Percentiles rank a stretch among this genome's conserved stretches.
Conservation (phyloP, 2,797 vertebrate genomes). For the Sebastes vulpes region DNA sequence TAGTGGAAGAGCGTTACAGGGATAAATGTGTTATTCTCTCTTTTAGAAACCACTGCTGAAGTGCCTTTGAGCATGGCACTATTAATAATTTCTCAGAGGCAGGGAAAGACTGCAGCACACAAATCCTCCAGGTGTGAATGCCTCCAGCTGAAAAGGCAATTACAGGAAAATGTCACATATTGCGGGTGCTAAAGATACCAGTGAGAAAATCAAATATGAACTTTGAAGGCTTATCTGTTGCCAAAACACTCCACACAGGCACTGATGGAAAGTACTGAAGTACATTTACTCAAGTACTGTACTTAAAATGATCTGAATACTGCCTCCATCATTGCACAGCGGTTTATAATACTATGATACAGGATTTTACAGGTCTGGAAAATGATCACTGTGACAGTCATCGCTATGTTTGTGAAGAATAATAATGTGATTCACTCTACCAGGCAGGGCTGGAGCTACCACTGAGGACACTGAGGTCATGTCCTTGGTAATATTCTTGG, state of each 20-base stretch:
- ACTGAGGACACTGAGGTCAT: background rate
- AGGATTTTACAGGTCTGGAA: background rate
- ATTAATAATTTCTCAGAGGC: background rate
- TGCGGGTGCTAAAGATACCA: background rate
- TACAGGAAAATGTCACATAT: slow-evolving; percentile 24
- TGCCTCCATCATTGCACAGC: background rate
- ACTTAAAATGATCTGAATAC: background rate
- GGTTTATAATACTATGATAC: background rate
- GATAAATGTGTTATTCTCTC: background rate
- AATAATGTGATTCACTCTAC: background rate
- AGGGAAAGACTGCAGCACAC: background rate
- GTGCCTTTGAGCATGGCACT: slow-evolving; percentile 12
- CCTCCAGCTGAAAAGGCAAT: slow-evolving; percentile 8
- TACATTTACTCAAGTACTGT: background rate
- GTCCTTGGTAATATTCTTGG: background rate
- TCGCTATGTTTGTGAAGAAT: background rate
- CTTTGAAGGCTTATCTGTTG: background rate
- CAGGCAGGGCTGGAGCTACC: background rate
- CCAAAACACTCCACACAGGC: background rate
- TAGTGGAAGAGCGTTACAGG: background rate
- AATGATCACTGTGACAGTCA: background rate
- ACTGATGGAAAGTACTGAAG: background rate
- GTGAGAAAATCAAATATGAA: background rate
- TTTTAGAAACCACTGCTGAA: background rate
- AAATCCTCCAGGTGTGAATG: slow-evolving; percentile 5